Conservation (phyloP, 2,888 invertebrate genomes). For the Unio pictorum region DNA sequence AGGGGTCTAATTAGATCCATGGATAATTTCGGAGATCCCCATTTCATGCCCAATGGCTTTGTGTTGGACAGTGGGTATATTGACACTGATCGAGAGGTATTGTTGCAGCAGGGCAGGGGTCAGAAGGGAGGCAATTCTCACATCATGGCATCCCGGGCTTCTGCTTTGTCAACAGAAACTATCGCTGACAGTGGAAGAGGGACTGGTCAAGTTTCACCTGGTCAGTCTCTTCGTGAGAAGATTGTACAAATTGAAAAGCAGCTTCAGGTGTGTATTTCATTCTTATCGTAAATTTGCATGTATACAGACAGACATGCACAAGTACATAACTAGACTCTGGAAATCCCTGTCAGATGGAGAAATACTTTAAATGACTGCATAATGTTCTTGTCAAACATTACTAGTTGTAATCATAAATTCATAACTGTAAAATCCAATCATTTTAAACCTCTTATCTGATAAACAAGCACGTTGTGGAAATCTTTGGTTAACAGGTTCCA, state of each 20-base stretch:
- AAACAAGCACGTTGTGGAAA: too few relatives aligned
- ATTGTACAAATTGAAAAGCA: slow-evolving; percentile 57
- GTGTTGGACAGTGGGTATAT: slow-evolving; percentile 15
- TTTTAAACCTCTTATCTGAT: too few relatives aligned
- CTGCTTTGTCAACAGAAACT: slow-evolving; percentile 29
- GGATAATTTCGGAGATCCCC: slow-evolving; percentile 35
- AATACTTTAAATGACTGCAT: too few relatives aligned
- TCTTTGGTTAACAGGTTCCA: too few relatives aligned
- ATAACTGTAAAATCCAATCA: too few relatives aligned
- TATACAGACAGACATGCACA: too few relatives aligned
- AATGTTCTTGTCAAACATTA: too few relatives aligned
- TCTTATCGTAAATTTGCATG: too few relatives aligned
- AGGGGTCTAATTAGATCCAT: slow-evolving; percentile 13
- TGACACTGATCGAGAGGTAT: not conserved
- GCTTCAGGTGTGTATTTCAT: slow-evolving; percentile 43
- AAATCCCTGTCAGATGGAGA: too few relatives aligned
- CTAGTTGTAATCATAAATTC: too few relatives aligned
- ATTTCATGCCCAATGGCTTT: slow-evolving; percentile 18
- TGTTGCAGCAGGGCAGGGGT: slow-evolving; percentile 4
- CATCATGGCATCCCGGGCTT: slow-evolving; percentile 8
- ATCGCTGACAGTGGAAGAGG: slow-evolving; percentile 50
- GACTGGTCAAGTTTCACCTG: slow-evolving; percentile 36
- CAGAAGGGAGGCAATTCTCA: slow-evolving; percentile 6
- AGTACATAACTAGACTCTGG: too few relatives aligned
- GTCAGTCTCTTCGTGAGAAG: slow-evolving; percentile 44